phyloP scores from a whole-genome alignment of 2,888 invertebrate genomes.

The Catocala sponsa region DNA sequence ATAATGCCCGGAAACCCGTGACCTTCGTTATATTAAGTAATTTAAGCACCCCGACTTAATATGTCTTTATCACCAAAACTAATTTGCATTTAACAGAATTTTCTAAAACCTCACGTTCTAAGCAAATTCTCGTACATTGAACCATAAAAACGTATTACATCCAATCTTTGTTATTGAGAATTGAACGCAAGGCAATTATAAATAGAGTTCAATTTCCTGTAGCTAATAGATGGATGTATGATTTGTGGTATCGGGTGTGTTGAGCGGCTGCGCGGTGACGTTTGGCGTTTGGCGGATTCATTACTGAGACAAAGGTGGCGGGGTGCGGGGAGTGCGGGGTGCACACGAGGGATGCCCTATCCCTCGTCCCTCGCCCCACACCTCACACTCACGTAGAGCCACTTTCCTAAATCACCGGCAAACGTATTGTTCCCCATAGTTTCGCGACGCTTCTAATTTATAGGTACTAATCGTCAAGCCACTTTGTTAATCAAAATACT shows the following conservation, averaged over 20 bases:
- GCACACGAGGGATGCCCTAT: constrained; percentile 57
- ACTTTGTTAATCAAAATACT: constrained; percentile 51
- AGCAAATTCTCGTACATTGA: constrained; percentile 63
- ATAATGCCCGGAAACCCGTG: constrained; percentile 40
- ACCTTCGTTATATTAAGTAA: constrained; percentile 61
- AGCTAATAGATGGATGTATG: constrained; percentile 68
- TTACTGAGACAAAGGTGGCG: constrained; percentile 83
- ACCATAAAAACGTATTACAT: constrained; percentile 33
- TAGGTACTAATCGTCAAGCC: constrained; percentile 44
- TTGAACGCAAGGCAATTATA: constrained; percentile 32
- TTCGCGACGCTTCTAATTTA: constrained; percentile 49
- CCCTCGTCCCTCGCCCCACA: constrained; percentile 33
- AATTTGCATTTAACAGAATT: constrained; percentile 78
- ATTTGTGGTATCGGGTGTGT: constrained; percentile 69
- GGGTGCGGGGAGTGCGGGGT: constrained; percentile 50
- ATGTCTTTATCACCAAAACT: constrained; percentile 70
- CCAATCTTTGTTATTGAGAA: constrained; percentile 37
- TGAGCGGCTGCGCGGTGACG: constrained; percentile 81
- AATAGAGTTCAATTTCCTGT: constrained; percentile 67
- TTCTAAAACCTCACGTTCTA: constrained; percentile 78
- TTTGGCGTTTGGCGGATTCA: constrained; percentile 86
- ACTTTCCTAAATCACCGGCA: constrained; percentile 85
- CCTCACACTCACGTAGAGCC: constrained; percentile 60
- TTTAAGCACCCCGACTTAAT: constrained; percentile 60
- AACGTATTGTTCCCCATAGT: constrained; percentile 75